These are phyloP conservation scores for Pontoporia blainvillei DNA, from an alignment of 2,113 vertebrate genomes.

Conservation along the genomic window DNA sequence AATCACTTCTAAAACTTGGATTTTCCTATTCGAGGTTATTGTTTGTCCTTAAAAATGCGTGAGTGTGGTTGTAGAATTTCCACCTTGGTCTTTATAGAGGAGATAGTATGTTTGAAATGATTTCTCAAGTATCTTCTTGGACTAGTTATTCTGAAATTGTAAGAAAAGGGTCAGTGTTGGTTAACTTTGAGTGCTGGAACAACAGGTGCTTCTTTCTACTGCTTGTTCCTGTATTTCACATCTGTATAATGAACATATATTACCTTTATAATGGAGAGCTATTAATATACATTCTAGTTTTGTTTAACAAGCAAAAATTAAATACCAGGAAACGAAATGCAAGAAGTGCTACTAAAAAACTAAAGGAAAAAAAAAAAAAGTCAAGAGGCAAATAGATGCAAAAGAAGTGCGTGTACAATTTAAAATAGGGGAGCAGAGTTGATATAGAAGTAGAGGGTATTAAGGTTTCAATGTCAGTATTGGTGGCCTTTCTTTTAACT, in stretches of 20 bases:
- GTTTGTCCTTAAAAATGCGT: neutral
- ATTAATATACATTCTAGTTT: neutral
- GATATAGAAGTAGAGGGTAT: neutral
- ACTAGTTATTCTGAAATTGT: neutral
- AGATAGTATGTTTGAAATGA: neutral
- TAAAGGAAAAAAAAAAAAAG: neutral
- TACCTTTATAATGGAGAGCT: neutral
- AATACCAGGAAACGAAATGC: neutral
- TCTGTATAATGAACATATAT: neutral
- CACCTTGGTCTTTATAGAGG: neutral
- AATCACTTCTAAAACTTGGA: neutral
- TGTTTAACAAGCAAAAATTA: neutral
- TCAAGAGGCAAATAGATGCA: neutral
- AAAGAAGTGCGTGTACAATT: neutral
- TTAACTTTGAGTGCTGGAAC: neutral
- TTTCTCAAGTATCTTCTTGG: neutral
- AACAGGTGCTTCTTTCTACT: neutral
- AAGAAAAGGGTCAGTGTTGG: neutral
- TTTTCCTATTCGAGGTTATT: neutral
- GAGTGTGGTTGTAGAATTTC: neutral
- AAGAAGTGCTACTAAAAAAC: neutral
- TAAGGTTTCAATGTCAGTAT: neutral
- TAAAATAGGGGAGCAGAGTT: neutral
- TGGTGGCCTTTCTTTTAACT: neutral
- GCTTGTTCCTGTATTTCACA: neutral